A percentile compares a stretch with the other conserved stretches of the same genome.
Evolutionary conservation across 1,140 invertebrate species (phyloP).

Genomic region (Melanaphis sacchari): DNA sequence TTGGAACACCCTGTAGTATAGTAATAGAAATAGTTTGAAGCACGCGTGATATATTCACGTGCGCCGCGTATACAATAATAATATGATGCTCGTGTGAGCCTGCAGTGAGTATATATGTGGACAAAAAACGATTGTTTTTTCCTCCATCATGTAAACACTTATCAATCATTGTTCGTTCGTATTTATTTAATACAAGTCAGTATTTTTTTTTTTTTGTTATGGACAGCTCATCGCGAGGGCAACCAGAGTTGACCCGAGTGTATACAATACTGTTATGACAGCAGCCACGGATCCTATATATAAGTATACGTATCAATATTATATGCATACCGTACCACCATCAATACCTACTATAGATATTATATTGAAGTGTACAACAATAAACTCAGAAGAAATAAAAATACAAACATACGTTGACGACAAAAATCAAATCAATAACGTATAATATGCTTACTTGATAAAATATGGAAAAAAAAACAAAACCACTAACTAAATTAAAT

Average conservation of each 20-base stretch:
- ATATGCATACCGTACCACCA: not conserved
- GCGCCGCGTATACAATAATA: not conserved
- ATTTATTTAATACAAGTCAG: not conserved
- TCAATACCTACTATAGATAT: not conserved
- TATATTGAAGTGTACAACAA: not conserved
- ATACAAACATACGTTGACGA: not conserved
- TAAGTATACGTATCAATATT: not conserved
- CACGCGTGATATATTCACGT: not conserved
- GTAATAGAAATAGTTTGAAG: not conserved
- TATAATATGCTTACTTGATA: not conserved
- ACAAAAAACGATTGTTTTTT: conserved; percentile 20
- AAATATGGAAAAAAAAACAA: not conserved
- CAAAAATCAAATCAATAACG: not conserved
- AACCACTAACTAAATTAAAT: not conserved
- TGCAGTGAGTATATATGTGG: not conserved
- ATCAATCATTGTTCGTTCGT: conserved; percentile 33
- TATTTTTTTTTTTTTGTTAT: not conserved
- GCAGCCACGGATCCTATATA: not conserved
- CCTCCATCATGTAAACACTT: conserved; percentile 24
- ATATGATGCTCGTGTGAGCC: not conserved
- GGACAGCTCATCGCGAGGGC: not conserved
- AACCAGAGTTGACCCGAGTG: not conserved
- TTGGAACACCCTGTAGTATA: no score
- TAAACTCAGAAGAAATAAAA: not conserved
- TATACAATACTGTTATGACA: conserved; percentile 13